Evolutionary conservation across 2,797 vertebrate species (phyloP).

Genomic region (Crocidura indochinensis): DNA sequence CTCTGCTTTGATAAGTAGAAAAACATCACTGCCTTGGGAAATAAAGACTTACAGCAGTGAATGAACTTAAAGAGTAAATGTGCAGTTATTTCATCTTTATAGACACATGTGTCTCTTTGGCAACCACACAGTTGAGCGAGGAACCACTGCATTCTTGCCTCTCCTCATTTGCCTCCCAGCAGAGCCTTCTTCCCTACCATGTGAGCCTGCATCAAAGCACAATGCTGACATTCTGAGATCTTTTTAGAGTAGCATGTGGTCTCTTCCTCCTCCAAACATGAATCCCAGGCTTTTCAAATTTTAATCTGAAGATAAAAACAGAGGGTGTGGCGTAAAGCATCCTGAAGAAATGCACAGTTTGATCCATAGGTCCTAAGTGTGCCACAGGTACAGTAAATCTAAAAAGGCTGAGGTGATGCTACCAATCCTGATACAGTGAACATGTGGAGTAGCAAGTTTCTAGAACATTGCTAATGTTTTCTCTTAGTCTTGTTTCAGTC

Average conservation of each 20-base stretch:
- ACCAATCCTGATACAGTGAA: neutral
- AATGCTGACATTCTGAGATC: neutral
- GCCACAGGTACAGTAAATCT: neutral
- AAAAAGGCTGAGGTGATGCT: neutral
- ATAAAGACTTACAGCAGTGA: neutral
- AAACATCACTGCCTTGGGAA: slow-evolving; percentile 13
- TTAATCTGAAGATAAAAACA: neutral
- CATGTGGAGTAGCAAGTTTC: neutral
- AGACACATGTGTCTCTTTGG: neutral
- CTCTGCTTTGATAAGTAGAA: neutral
- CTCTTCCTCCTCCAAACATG: neutral
- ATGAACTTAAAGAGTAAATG: neutral
- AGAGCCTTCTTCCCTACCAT: neutral
- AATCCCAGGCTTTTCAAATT: neutral
- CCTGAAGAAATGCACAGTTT: neutral
- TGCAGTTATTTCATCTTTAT: neutral
- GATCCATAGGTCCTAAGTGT: neutral
- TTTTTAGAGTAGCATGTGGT: neutral
- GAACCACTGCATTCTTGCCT: neutral
- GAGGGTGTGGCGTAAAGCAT: fast-evolving
- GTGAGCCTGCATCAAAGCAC: neutral
- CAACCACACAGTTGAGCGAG: too few relatives aligned
- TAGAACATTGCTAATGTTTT: fast-evolving
- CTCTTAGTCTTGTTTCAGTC: neutral
- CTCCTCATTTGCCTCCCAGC: neutral